phyloP scores from a whole-genome alignment of 2,888 invertebrate species.

The Epinotia nisella region DNA sequence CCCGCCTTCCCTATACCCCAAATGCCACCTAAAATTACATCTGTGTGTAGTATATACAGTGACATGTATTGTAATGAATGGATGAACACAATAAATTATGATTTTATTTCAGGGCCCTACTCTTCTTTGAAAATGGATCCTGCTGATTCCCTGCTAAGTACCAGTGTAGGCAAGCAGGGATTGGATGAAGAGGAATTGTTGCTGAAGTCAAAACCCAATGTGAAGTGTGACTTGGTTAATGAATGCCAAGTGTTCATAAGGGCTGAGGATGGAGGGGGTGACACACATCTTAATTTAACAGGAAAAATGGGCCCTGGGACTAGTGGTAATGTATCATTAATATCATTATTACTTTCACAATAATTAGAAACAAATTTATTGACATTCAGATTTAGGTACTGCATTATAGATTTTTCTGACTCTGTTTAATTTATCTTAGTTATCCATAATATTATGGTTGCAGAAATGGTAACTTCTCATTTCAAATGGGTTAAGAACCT shows the following conservation, averaged over 20 bases:
- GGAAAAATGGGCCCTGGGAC: slow-evolving; percentile 54
- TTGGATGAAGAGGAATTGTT: slow-evolving; percentile 61
- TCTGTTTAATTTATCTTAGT: not conserved
- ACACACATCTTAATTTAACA: slow-evolving; percentile 61
- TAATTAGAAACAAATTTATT: not conserved
- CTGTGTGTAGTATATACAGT: not conserved
- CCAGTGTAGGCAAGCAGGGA: slow-evolving; percentile 51
- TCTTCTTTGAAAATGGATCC: slow-evolving; percentile 62
- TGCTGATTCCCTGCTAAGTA: slow-evolving; percentile 60
- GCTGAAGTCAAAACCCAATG: slow-evolving; percentile 56
- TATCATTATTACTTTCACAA: not conserved
- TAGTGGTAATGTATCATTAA: slow-evolving; percentile 53
- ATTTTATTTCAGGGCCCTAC: slow-evolving; percentile 33
- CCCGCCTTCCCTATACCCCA: no score
- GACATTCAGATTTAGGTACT: not conserved
- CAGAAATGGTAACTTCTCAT: not conserved
- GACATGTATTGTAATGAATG: not conserved
- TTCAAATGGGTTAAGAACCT: not conserved
- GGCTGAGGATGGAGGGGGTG: slow-evolving; percentile 78
- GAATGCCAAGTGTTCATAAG: slow-evolving; percentile 76
- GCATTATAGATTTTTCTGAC: not conserved
- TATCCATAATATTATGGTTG: not conserved
- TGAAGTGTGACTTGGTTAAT: slow-evolving; percentile 73
- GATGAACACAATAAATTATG: not conserved
- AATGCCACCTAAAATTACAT: not conserved